A percentile compares a stretch with the other conserved stretches of the same genome.
These are phyloP conservation scores for Aspidoscelis tigris DNA, from an alignment of 2,113 vertebrate genomes.

Conservation along the genomic window DNA sequence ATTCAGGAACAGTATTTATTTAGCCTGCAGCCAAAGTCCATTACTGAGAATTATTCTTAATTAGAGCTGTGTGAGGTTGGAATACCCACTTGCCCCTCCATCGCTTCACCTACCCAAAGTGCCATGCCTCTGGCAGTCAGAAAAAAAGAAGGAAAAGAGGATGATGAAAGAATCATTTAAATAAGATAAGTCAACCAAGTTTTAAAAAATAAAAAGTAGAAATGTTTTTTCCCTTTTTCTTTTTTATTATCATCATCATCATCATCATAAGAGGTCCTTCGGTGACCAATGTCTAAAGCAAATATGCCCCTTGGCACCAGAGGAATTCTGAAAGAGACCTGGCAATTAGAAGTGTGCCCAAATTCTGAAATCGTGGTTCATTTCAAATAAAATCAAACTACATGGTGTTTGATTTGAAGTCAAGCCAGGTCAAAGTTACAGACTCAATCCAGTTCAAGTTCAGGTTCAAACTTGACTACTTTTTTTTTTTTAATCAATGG, in stretches of 20 bases:
- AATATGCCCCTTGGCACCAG: neutral
- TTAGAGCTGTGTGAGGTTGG: slow-evolving; percentile 65
- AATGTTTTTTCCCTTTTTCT: slow-evolving; percentile 60
- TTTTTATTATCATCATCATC: slow-evolving; percentile 28
- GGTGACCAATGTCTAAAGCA: neutral
- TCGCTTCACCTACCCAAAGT: slow-evolving; percentile 60
- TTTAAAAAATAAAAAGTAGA: slow-evolving; percentile 29
- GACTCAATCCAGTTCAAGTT: too few species aligned
- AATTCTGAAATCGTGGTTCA: too few species aligned
- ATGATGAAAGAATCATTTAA: slow-evolving; percentile 58
- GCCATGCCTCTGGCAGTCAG: slow-evolving; percentile 61
- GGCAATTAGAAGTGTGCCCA: too few species aligned
- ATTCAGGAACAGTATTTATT: slow-evolving; percentile 70
- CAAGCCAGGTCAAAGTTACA: too few species aligned
- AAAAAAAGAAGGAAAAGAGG: slow-evolving; percentile 25
- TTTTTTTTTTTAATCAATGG: too few species aligned
- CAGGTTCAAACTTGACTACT: too few species aligned
- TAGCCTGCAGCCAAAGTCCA: slow-evolving; percentile 70
- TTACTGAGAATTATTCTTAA: slow-evolving; percentile 72
- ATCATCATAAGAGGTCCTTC: slow-evolving; percentile 43
- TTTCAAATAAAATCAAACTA: too few species aligned
- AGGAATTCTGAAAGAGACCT: neutral
- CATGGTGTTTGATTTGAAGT: too few species aligned
- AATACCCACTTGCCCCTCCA: slow-evolving; percentile 63
- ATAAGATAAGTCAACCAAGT: slow-evolving; percentile 47